Conservation (phyloP, 2,797 vertebrate species). For the Poecilia gillii region DNA sequence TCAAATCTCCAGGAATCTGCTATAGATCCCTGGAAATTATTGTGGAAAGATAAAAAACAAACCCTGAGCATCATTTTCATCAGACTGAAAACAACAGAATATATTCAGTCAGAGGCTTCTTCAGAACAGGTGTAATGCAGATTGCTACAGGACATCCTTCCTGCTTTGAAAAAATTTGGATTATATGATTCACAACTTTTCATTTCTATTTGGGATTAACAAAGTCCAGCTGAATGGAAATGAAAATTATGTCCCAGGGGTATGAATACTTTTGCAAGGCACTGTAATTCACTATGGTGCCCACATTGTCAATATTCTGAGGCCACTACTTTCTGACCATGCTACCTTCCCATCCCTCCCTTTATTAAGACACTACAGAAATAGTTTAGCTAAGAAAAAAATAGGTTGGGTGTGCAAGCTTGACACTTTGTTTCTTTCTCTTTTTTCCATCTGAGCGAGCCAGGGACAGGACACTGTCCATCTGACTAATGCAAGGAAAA, state of each 20-base stretch:
- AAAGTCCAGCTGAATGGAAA: neutral
- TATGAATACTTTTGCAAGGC: neutral
- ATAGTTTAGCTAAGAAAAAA: conserved; percentile 82
- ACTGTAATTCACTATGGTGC: neutral
- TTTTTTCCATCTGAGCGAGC: conserved; percentile 53
- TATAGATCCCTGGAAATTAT: neutral
- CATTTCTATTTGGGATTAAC: neutral
- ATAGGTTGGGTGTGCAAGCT: conserved; percentile 71
- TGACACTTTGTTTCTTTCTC: conserved; percentile 69
- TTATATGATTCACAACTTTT: neutral
- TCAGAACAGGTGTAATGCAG: neutral
- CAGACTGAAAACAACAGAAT: neutral
- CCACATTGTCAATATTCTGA: neutral
- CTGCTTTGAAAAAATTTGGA: neutral
- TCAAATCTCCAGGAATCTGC: neutral
- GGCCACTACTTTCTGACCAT: conserved; percentile 79
- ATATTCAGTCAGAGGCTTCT: neutral
- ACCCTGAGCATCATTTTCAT: neutral
- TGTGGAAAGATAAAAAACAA: neutral
- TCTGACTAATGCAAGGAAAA: conserved; percentile 70
- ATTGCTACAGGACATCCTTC: neutral
- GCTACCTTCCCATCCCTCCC: conserved; percentile 54
- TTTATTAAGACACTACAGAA: conserved; percentile 82
- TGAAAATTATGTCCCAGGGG: neutral
- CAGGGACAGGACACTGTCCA: conserved; percentile 72